Base-by-base conservation (phyloP, 2,113 vertebrate genomes). In the Hippocampus guttulatus region DNA sequence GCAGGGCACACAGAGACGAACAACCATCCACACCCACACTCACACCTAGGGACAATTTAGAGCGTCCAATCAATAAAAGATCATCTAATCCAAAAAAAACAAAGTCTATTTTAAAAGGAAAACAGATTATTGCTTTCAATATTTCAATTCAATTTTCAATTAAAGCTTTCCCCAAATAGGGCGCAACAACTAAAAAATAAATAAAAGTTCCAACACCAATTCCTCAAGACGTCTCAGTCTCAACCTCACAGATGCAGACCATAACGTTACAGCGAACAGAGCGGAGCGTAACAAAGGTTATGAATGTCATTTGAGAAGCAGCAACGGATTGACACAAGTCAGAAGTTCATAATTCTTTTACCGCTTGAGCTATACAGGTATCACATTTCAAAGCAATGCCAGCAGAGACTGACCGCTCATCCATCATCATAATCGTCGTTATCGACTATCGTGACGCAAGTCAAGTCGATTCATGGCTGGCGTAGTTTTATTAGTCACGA, bases 401-500 rank as follows among this genome's bases (percentile, higher is more conserved):
- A 5, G 8, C 23, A 57, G 60, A 57, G 23, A 8, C 25, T 30
- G 27, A 27, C 10, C 23, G 25, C 23, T 57, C 55, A 23, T 25
- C 23, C 10, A 60, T 58, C 23, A 58, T 25, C 55, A 58, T 58
- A 14, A 58, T 27, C 8, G 27, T 25, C 55, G 16, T 10, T 27
- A 30, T 38, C 23, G 0, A 15, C 58, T 33, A 16, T 33, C 27
- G 15, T 47, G 64, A 62, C 33, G 69, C 43, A 57, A 6, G 5
- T 16, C 23, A 40, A 3, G 3, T 61, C 68, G 27, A 20, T 67
- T 64, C 61, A 33, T 71, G 45, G 63, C 30, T 64, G 47, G 52
- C 38, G 23, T 67, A 60, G 25, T 49, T 67, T 68, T 6, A 77
- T 69, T 75, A 69, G 38, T 80, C 73, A 77, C 1, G 33, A 57